phyloP scores from a whole-genome alignment of 2,113 vertebrate species.

The Eolophus roseicapilla region DNA sequence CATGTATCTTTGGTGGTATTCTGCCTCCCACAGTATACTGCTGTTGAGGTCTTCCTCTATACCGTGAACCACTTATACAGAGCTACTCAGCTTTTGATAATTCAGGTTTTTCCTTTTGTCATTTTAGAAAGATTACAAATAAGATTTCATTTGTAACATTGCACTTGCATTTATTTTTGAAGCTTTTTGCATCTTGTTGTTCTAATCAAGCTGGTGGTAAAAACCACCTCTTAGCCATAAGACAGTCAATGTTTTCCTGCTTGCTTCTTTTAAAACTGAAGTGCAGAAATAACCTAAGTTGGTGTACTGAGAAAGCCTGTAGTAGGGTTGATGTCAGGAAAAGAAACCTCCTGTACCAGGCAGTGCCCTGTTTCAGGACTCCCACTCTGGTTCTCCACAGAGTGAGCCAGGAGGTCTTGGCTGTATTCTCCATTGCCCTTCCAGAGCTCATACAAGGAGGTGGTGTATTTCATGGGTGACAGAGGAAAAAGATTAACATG shows the following conservation, averaged over 20 bases:
- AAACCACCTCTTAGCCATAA: background rate
- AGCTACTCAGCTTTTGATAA: background rate
- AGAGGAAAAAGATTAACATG: background rate
- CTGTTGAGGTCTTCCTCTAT: background rate
- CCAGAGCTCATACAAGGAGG: background rate
- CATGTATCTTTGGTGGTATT: background rate
- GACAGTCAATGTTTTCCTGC: background rate
- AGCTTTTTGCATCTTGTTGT: background rate
- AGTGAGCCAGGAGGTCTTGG: background rate
- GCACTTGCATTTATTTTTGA: background rate
- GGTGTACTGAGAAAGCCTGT: background rate
- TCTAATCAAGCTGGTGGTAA: background rate
- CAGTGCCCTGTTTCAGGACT: background rate
- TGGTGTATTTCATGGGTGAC: background rate
- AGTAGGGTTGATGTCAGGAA: background rate
- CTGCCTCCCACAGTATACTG: background rate
- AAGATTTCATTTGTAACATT: background rate
- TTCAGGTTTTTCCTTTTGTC: background rate
- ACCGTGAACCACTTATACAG: rapidly evolving
- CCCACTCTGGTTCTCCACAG: background rate
- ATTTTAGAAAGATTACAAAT: background rate
- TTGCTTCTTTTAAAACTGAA: background rate
- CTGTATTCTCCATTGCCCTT: background rate
- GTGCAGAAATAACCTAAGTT: background rate
- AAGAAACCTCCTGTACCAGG: background rate